These are phyloP conservation scores for Agapostemon virescens DNA, from an alignment of 2,888 invertebrate genomes.

Conservation along the genomic window DNA sequence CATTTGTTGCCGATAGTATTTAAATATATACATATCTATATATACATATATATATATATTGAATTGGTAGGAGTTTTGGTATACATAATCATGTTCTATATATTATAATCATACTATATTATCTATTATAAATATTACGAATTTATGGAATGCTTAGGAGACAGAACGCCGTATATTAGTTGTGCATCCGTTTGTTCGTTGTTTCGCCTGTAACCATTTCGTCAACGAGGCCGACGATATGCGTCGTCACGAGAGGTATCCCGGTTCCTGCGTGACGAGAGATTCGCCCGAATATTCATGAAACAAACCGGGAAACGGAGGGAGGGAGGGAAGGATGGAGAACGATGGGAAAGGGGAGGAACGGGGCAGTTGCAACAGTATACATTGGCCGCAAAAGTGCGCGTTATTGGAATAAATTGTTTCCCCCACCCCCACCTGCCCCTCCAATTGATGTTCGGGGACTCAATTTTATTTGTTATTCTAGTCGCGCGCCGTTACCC, in stretches of 20 bases:
- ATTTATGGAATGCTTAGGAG: constrained; percentile 77
- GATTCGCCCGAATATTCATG: constrained; percentile 20
- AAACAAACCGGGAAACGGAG: background rate
- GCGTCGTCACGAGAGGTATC: constrained; percentile 6
- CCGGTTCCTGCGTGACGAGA: constrained; percentile 16
- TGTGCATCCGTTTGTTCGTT: constrained; percentile 75
- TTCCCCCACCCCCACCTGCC: no score
- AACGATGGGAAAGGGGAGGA: background rate
- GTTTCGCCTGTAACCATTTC: constrained; percentile 63
- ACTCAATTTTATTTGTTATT: constrained; percentile 17
- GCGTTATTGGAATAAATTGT: constrained; percentile 20
- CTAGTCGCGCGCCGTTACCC: background rate
- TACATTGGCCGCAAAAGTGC: constrained; percentile 22
- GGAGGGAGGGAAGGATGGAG: background rate
- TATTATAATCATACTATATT: constrained; percentile 50
- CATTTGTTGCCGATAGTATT: constrained; percentile 71
- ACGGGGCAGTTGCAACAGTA: constrained; percentile 15
- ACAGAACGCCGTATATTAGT: constrained; percentile 73
- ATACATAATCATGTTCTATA: constrained; percentile 52
- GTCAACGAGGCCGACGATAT: constrained; percentile 40
- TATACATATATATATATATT: constrained; percentile 50
- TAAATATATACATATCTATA: constrained; percentile 46
- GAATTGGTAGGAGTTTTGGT: constrained; percentile 66
- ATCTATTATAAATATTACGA: constrained; percentile 51
- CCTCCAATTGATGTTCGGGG: constrained; percentile 11